Evolutionary conservation across 2,113 vertebrate species (phyloP).

Genomic region (Callospermophilus lateralis): DNA sequence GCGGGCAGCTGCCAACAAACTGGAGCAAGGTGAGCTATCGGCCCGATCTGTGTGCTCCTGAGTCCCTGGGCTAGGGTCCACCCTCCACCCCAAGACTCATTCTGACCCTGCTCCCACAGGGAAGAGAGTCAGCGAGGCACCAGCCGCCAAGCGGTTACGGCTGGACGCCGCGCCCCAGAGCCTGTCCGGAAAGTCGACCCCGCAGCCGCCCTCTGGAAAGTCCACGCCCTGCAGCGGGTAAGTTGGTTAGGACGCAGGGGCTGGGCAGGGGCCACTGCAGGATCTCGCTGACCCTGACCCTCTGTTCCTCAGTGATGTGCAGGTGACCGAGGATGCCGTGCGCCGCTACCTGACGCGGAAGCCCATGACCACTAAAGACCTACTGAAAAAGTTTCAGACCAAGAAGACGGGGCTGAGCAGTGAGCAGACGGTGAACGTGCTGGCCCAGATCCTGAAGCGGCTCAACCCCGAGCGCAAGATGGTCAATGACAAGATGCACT

Average conservation of each 20-base stretch:
- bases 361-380: constrained; percentile 97
- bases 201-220: constrained; percentile 94
- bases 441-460: constrained; percentile 96
- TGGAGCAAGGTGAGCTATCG: constrained; percentile 90
- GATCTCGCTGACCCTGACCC: not conserved
- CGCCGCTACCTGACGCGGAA: constrained; percentile 95
- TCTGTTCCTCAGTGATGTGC: constrained; percentile 90
- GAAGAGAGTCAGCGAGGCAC: constrained; percentile 90
- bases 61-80: not conserved
- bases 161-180: constrained; percentile 90
- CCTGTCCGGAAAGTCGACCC: constrained; percentile 93
- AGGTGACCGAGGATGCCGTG: constrained; percentile 95
- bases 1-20: constrained; percentile 93
- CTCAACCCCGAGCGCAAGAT: constrained; percentile 96
- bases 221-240: constrained; percentile 94
- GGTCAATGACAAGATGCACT: constrained; percentile 96
- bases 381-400: constrained; percentile 98
- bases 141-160: constrained; percentile 92
- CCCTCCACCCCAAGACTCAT: not conserved
- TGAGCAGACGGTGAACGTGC: constrained; percentile 96
- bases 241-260: not conserved
- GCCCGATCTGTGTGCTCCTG: not conserved
- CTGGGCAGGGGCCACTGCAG: rapidly evolving
- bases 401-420: constrained; percentile 96
- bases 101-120: constrained; percentile 83